phyloP scores from a whole-genome alignment of 35 echinoderm and acorn worm species.

The Acanthaster planci region DNA sequence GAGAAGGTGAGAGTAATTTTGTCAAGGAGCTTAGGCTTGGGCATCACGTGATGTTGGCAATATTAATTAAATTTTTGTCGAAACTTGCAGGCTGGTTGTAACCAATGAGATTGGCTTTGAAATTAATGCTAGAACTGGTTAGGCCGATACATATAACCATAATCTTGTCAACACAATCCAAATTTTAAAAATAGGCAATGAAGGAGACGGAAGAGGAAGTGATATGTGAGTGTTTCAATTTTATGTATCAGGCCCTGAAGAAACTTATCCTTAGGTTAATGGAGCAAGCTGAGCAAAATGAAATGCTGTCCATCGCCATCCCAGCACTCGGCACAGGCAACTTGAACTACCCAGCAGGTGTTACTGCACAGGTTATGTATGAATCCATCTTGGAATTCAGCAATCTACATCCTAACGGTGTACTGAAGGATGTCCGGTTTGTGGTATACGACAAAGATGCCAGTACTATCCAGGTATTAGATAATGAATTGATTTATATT shows the following conservation, averaged over 20 bases:
- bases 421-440: slow-evolving; percentile 41
- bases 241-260: not conserved
- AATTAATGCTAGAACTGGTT: too few species aligned
- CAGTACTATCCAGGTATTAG: slow-evolving; percentile 24
- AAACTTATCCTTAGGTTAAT: not conserved
- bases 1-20: not conserved
- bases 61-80: too few species aligned
- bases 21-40: too few species aligned
- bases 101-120: too few species aligned
- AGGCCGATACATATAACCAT: not conserved
- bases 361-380: slow-evolving; percentile 49
- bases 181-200: not conserved
- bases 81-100: too few species aligned
- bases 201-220: too few species aligned
- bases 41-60: too few species aligned
- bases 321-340: slow-evolving; percentile 56
- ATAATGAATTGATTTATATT: too few species aligned
- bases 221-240: not conserved
- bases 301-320: slow-evolving; percentile 43
- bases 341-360: slow-evolving; percentile 40
- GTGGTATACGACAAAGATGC: slow-evolving; percentile 47
- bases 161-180: not conserved
- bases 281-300: not conserved
- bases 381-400: slow-evolving; percentile 46
- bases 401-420: slow-evolving; percentile 12